Conservation (phyloP, 35 echinoderm and acorn worm species). For the Heliocidaris tuberculata region DNA sequence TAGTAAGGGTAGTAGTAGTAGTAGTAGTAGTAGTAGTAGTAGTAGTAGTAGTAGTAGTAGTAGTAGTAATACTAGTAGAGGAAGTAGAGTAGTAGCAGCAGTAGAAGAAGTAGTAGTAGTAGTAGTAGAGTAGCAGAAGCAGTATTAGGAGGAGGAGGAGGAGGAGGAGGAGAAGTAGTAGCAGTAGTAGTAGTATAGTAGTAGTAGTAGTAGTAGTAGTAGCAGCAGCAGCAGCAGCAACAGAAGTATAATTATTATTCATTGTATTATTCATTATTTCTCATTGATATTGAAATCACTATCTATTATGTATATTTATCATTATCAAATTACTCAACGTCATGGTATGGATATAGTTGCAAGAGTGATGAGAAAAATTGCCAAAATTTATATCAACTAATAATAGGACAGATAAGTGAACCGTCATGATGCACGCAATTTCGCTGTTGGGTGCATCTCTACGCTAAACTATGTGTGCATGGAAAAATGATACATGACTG, state of each 20-base stretch:
- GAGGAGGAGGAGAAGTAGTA: neutral
- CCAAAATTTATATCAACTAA: too few relatives aligned
- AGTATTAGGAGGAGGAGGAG: neutral
- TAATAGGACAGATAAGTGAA: neutral
- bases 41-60: neutral
- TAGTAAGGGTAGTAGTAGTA: neutral
- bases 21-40: neutral
- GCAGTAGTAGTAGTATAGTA: neutral
- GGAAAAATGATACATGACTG: neutral
- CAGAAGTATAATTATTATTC: neutral
- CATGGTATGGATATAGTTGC: too few relatives aligned
- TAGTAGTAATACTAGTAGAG: neutral
- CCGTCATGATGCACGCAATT: neutral
- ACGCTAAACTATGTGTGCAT: neutral
- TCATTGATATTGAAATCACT: too few relatives aligned
- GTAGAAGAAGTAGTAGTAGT: neutral
- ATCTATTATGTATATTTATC: too few relatives aligned
- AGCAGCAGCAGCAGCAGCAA: neutral
- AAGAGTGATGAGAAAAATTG: too few relatives aligned
- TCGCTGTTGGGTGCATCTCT: neutral
- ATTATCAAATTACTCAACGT: too few relatives aligned
- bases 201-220: slow-evolving; percentile 16
- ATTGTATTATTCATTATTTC: too few relatives aligned
- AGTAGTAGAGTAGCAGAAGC: neutral
- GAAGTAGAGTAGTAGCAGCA: neutral